Evolutionary conservation across 2,888 invertebrate species (phyloP).

Genomic region (Linnaemya vulpina): DNA sequence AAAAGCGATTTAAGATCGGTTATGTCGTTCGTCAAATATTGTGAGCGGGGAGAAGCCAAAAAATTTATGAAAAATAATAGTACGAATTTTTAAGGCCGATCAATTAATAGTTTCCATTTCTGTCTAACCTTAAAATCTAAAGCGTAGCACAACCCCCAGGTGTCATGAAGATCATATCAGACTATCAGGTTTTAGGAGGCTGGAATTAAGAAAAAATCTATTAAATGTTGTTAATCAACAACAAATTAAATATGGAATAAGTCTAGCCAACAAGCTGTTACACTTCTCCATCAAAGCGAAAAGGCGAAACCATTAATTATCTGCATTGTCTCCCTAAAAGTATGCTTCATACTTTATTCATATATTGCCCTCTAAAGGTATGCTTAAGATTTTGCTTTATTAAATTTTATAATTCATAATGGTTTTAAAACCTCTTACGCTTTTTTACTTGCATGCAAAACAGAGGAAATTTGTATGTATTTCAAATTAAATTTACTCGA

Average conservation of each 20-base stretch:
- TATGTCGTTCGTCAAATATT: too few relatives aligned
- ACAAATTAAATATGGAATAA: not conserved
- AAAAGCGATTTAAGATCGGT: too few relatives aligned
- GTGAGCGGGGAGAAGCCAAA: too few relatives aligned
- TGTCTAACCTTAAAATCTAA: too few relatives aligned
- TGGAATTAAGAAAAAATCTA: too few relatives aligned
- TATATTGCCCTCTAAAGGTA: constrained; percentile 6
- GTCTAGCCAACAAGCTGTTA: not conserved
- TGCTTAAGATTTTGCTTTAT: constrained; percentile 39
- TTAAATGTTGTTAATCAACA: not conserved
- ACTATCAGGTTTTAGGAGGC: too few relatives aligned
- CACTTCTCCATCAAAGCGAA: not conserved
- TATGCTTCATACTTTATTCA: constrained; percentile 5
- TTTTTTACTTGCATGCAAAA: constrained; percentile 17
- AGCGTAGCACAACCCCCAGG: too few relatives aligned
- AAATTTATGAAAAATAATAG: too few relatives aligned
- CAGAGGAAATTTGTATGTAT: constrained; percentile 18
- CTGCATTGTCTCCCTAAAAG: constrained; percentile 23
- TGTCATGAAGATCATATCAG: too few relatives aligned
- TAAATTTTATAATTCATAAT: constrained; percentile 61
- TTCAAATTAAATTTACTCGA: constrained; percentile 69
- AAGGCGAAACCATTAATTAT: not conserved
- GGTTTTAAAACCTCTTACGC: constrained; percentile 56
- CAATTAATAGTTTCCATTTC: too few relatives aligned
- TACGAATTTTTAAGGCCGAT: too few relatives aligned